A percentile compares a stretch with the other conserved stretches of the same genome.
These are phyloP conservation scores for Phaenicophaeus curvirostris DNA, from an alignment of 2,797 vertebrate species.

Conservation along the genomic window DNA sequence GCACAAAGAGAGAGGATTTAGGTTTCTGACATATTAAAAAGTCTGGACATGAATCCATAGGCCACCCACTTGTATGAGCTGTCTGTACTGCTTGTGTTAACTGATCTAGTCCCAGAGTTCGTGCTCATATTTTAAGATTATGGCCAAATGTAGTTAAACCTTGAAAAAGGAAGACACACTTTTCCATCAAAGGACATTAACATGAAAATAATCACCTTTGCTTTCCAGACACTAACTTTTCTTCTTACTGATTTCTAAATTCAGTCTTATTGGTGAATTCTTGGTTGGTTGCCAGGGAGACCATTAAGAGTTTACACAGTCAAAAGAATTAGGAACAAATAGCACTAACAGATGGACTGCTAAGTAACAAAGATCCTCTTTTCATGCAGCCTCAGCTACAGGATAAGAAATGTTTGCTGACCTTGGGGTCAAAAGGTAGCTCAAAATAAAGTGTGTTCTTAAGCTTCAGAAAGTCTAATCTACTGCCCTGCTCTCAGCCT, in stretches of 20 bases:
- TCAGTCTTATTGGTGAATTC: background rate
- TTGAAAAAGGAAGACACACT: background rate
- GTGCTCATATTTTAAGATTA: background rate
- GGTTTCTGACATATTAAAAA: background rate
- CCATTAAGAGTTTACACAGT: background rate
- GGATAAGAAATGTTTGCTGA: background rate
- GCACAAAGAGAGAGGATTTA: background rate
- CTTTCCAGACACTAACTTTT: background rate
- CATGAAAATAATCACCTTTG: background rate
- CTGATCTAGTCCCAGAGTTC: background rate
- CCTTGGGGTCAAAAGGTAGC: background rate
- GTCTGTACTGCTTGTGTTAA: background rate
- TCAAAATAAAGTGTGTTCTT: constrained; percentile 1
- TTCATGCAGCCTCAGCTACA: background rate
- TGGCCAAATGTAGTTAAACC: background rate
- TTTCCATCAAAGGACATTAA: background rate
- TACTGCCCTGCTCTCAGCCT: background rate
- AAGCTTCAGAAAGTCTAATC: background rate
- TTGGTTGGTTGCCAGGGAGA: background rate
- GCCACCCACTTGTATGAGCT: background rate
- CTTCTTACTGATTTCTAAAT: background rate
- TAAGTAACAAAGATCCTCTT: constrained; percentile 34
- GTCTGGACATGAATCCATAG: background rate
- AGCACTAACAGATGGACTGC: constrained; percentile 36
- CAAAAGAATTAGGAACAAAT: constrained; percentile 6